Evolutionary conservation across 2,888 invertebrate species (phyloP).

Genomic region (Scaptomyza flava): DNA sequence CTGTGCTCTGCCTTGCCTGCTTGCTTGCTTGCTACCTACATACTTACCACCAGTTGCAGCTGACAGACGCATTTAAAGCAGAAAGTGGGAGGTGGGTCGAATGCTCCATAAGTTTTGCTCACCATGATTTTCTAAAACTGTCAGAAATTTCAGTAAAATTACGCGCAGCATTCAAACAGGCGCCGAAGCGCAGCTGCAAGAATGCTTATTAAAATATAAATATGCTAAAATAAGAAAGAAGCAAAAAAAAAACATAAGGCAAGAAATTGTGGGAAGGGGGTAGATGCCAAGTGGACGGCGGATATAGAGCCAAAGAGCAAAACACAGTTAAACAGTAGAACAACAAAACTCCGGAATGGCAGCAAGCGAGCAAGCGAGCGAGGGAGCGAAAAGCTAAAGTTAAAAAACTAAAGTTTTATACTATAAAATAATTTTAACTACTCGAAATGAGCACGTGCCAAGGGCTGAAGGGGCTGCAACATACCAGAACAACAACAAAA

Average conservation of each 20-base stretch:
- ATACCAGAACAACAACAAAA: conserved; percentile 9
- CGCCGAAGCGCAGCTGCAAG: conserved; percentile 74
- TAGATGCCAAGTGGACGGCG: conserved; percentile 46
- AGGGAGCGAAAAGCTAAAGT: conserved; percentile 50
- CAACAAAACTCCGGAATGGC: conserved; percentile 11
- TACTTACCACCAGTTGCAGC: conserved; percentile 77
- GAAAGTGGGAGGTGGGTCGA: background rate
- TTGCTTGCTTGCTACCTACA: conserved; percentile 15
- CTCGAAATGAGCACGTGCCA: conserved; percentile 75
- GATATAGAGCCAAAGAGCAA: conserved; percentile 21
- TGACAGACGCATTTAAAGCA: conserved; percentile 70
- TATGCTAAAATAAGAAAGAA: conserved; percentile 68
- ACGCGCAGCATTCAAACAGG: conserved; percentile 58
- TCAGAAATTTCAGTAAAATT: conserved; percentile 80
- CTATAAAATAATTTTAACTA: conserved; percentile 79
- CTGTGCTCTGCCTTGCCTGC: background rate
- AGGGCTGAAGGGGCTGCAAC: conserved; percentile 32
- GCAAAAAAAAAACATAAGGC: background rate
- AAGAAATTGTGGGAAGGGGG: background rate
- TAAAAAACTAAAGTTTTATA: conserved; percentile 79
- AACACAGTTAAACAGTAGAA: conserved; percentile 22
- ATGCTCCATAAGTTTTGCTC: conserved; percentile 70
- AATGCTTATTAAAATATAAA: conserved; percentile 80
- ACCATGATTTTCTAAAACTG: conserved; percentile 77
- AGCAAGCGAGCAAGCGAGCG: conserved; percentile 30